Percentiles rank a stretch among this genome's conserved stretches.
These are phyloP conservation scores for Linnaemya vulpina DNA, from an alignment of 2,888 invertebrate species.

Conservation along the genomic window DNA sequence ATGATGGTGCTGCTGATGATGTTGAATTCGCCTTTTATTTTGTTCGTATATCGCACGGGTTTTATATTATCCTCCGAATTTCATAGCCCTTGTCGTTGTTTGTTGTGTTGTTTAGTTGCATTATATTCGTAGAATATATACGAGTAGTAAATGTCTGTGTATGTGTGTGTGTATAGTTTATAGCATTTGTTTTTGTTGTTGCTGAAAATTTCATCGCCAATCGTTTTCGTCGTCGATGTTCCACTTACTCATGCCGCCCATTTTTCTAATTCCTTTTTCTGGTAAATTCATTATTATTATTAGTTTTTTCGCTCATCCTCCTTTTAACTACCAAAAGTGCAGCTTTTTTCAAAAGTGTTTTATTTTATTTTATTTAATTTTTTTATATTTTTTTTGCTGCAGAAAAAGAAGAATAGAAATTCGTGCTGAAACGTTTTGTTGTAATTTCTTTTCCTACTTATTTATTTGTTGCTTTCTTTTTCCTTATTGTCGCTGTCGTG, in stretches of 20 bases:
- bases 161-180: background rate
- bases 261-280: conserved; percentile 36
- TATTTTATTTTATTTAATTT: conserved; percentile 11
- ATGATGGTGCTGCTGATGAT: conserved; percentile 33
- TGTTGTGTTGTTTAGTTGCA: conserved; percentile 73
- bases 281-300: conserved; percentile 58
- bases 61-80: conserved; percentile 65
- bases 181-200: conserved; percentile 55
- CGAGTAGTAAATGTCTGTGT: background rate
- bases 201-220: conserved; percentile 65
- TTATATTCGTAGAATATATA: background rate
- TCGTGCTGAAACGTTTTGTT: conserved; percentile 44
- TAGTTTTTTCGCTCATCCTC: conserved; percentile 41
- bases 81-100: conserved; percentile 63
- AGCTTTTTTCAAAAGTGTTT: conserved; percentile 32
- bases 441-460: conserved; percentile 13
- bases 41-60: conserved; percentile 30
- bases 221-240: conserved; percentile 58
- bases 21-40: conserved; percentile 42
- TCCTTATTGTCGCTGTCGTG: conserved; percentile 47
- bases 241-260: conserved; percentile 51
- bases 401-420: conserved; percentile 37
- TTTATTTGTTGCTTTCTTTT: background rate
- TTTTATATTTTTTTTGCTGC: background rate
- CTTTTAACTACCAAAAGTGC: conserved; percentile 9